phyloP scores from a whole-genome alignment of 64 coral and sea anemone species.

The Porites lutea region DNA sequence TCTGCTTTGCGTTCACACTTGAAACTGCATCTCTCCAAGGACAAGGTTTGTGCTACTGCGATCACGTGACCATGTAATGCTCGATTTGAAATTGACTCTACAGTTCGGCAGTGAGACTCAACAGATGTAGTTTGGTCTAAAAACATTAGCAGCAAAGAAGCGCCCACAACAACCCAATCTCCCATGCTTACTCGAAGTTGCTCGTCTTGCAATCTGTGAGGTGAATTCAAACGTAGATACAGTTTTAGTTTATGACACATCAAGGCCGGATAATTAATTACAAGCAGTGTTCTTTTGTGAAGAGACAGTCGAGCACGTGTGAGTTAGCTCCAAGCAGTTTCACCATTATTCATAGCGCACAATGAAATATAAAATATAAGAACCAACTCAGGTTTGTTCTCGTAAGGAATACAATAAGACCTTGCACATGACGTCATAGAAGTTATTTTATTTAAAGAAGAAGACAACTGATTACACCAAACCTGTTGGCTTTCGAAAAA shows the following conservation, averaged over 20 bases:
- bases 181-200: not conserved
- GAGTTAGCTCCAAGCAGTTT: not conserved
- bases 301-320: too few species aligned
- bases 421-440: not conserved
- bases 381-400: not conserved
- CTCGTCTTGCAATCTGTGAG: not conserved
- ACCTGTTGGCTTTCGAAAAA: not conserved
- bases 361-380: not conserved
- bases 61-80: conserved; percentile 15
- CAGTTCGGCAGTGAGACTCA: not conserved
- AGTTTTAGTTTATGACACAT: not conserved
- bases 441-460: not conserved
- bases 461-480: conserved; percentile 8
- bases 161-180: not conserved
- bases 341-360: not conserved
- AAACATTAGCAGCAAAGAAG: not conserved
- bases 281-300: not conserved
- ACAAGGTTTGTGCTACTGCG: not conserved
- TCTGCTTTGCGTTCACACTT: conserved; percentile 31
- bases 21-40: conserved; percentile 19
- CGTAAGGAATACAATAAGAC: not conserved
- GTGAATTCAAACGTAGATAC: not conserved
- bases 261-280: not conserved
- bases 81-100: not conserved
- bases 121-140: not conserved